Evolutionary conservation across 2,888 invertebrate genomes (phyloP).

Genomic region (Aporophyla nigra): DNA sequence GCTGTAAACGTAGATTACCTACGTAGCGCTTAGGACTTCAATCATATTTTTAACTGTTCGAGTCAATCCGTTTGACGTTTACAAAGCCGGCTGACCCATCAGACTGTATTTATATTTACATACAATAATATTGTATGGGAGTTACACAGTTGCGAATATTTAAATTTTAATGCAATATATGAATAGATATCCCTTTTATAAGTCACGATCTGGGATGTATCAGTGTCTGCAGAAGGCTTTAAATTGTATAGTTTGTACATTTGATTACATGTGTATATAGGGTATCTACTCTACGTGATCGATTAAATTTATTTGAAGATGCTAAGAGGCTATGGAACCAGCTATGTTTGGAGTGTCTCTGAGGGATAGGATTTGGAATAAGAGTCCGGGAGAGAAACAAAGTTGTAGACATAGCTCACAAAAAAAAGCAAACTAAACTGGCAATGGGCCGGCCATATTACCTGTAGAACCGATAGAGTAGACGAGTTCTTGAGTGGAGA

Average conservation of each 20-base stretch:
- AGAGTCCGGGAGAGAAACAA: no score
- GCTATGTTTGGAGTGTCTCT: no score
- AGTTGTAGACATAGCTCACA: no score
- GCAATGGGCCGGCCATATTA: no score
- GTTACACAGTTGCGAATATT: constrained; percentile 24
- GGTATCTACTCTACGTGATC: neutral
- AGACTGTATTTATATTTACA: constrained; percentile 41
- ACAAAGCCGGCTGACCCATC: constrained; percentile 59
- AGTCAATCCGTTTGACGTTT: constrained; percentile 59
- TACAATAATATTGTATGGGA: constrained; percentile 50
- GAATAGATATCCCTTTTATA: constrained; percentile 50
- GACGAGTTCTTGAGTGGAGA: no score
- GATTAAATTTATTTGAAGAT: neutral
- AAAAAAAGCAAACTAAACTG: no score
- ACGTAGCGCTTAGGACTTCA: constrained; percentile 32
- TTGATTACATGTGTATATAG: neutral
- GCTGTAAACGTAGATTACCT: constrained; percentile 47
- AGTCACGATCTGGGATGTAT: constrained; percentile 44
- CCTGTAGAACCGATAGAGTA: no score
- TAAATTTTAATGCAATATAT: constrained; percentile 20
- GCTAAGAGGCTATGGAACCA: neutral
- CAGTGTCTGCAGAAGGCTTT: neutral
- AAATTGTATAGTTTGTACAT: constrained; percentile 9
- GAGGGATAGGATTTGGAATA: no score
- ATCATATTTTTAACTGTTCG: constrained; percentile 62